Base-by-base conservation (phyloP, 2,888 invertebrate species). In the Andrena flavipes region DNA sequence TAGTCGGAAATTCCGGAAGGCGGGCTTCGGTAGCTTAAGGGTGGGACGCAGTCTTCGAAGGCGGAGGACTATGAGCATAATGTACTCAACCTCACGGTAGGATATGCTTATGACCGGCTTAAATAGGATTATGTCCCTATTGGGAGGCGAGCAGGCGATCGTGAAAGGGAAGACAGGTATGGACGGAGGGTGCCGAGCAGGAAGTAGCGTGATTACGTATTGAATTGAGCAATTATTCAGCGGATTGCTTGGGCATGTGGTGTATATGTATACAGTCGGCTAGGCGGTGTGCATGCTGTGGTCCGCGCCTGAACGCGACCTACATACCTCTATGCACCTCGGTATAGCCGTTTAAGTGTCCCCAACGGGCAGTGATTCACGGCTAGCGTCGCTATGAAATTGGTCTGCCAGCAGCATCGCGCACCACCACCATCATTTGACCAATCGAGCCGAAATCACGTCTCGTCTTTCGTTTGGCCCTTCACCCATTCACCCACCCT, bases 191-290 rank as follows among this genome's bases (percentile, higher is more conserved):
- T 56, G 63, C 51, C 56, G 76, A 74, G 76, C 85, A 81, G 90
- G 87, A 91, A 90, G 91, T 91, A 89, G 90, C 90, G 82, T 90
- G 88, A 91, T 91, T 91, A 91, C 87, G 86, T 85, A 91, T 91
- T 91, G 90, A 91, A 91, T 91, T 78, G 89, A 84, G 86, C 88
- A 91, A 91, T 91, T 91, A 91, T 91, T 91, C 91, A 89, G 75
- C 76, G 85, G 86, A 89, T 88, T 88, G 88, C 84, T 84, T 85
- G 64, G 79, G 84, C 84, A 83, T 83, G 83, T 63, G 74, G 68
- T 73, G 72, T 87, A 78, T 77, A 82, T 78, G 23, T 56, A 62
- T 48, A 88, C 84, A 86, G 85, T 86, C 86, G 84, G 86, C 71
- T 70, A 76, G 76, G 73, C 80, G 64, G 71, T 56, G 67, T 68